Percentiles rank a stretch among this genome's conserved stretches.
These are phyloP conservation scores for Phaenicophaeus curvirostris DNA, from an alignment of 2,797 vertebrate genomes.

Conservation along the genomic window DNA sequence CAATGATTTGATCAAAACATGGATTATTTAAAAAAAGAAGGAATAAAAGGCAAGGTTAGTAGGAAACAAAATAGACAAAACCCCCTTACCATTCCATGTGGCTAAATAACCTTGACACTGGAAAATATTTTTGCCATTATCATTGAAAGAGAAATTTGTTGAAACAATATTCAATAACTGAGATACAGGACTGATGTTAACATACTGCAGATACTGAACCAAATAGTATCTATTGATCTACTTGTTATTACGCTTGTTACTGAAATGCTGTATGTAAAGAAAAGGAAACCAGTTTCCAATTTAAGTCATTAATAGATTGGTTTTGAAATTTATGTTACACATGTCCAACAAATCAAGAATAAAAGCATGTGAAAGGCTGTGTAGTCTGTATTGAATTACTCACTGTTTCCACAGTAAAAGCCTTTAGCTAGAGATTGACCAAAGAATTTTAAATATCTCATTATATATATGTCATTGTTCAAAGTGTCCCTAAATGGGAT, in stretches of 20 bases:
- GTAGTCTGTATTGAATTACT: conserved; percentile 67
- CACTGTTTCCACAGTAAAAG: conserved; percentile 74
- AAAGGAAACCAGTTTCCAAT: conserved; percentile 70
- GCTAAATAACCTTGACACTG: conserved; percentile 64
- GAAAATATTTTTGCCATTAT: conserved; percentile 58
- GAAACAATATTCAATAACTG: conserved; percentile 70
- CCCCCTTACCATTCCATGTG: neutral
- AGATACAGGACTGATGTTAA: conserved; percentile 53
- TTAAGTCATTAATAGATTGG: conserved; percentile 80
- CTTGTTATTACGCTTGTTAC: conserved; percentile 61
- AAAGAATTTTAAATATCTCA: conserved; percentile 79
- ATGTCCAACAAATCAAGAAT: conserved; percentile 80
- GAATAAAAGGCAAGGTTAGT: conserved; percentile 2
- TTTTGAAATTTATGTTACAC: conserved; percentile 78
- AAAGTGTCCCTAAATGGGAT: conserved; percentile 81
- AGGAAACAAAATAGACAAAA: neutral
- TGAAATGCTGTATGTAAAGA: conserved; percentile 50
- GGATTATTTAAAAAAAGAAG: conserved; percentile 58
- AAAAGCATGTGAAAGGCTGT: conserved; percentile 76
- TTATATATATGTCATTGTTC: conserved; percentile 78
- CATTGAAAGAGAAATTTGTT: conserved; percentile 66
- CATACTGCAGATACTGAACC: conserved; percentile 53
- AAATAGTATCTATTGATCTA: conserved; percentile 71
- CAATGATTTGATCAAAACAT: conserved; percentile 62
- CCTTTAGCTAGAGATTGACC: conserved; percentile 75